Evolutionary conservation across 2,113 vertebrate genomes (phyloP), one percentile per base, ranked within the genome.

Genomic region (Nymphicus hollandicus): DNA sequence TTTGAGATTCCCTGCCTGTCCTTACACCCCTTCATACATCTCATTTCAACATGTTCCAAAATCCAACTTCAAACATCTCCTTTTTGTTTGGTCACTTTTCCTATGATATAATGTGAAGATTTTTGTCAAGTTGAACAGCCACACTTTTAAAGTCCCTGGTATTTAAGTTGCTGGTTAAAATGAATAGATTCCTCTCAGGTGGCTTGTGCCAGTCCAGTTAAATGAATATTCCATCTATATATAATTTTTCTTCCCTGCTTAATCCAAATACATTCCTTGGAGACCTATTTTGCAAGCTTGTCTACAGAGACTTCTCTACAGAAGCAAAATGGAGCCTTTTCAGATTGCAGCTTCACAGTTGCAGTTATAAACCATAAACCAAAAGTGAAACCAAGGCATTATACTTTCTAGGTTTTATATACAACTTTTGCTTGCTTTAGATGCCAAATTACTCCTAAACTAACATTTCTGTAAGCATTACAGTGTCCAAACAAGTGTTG

Each of bases 371-470:
- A 24, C 37, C 29, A 13, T 2, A 43, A 83, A 95, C 17, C 86
- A 94, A 93, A 96, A 96, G 88, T 78, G 90, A 95, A 97, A 96
- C 43, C 43, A 39, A 71, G 20, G 33, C 46, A 13, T 74, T 46
- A 10, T 0, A 0, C 13, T n/a, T 69, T 37, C 66, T 58, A 37
- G 13, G 5, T 43, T 85, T 79, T 19, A n/a, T 7, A 33, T 44
- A 28, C 23, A 20, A 53, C 44, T 69, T 82, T 47, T 68, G 6
- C 47, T 86, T 33, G 4, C 47, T 77, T 71, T 41, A 58, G 64
- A 49, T 43, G 55, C 64, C 29, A 74, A 74, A 47, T 7, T 81
- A 31, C 79, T 86, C 49, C 46, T 68, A 49, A 73, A 35, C 13
- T 28, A 41, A 83, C 25, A 14, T 93, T 94, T 80, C 74, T 81